phyloP scores from a whole-genome alignment of 2,113 vertebrate genomes.

The Chaenocephalus aceratus region DNA sequence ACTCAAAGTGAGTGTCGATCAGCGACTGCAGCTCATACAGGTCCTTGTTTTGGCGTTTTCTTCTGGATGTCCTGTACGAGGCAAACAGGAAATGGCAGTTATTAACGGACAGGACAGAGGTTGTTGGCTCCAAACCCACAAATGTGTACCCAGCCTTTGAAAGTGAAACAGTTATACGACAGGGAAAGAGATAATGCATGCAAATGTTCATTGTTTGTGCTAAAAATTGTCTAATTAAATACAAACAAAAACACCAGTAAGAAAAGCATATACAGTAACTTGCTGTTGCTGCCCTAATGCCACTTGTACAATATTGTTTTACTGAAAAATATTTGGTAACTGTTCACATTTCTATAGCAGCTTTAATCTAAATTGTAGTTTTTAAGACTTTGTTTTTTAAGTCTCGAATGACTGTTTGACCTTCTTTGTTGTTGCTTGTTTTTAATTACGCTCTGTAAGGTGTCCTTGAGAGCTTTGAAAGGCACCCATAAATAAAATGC shows the following conservation, averaged over 20 bases:
- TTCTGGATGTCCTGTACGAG: conserved; percentile 94
- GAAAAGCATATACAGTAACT: background rate
- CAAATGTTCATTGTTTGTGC: background rate
- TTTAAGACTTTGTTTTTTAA: too few species aligned
- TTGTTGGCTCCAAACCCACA: background rate
- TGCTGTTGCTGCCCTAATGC: too few species aligned
- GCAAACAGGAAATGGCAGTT: background rate
- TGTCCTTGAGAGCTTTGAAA: too few species aligned
- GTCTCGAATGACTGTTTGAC: too few species aligned
- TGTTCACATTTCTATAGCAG: too few species aligned
- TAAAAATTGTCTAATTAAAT: background rate
- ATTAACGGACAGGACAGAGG: background rate
- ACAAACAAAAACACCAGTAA: background rate
- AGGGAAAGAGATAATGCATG: background rate
- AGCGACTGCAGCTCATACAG: conserved; percentile 93
- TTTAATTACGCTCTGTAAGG: too few species aligned
- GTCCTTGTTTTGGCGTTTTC: conserved; percentile 99
- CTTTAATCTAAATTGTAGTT: too few species aligned
- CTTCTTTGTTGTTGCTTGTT: too few species aligned
- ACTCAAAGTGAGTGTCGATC: conserved; percentile 96
- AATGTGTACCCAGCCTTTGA: background rate
- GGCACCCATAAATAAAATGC: too few species aligned
- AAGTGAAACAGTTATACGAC: background rate
- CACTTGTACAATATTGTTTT: too few species aligned
- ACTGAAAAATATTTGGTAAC: too few species aligned